Conservation (phyloP, 1,140 invertebrate species). For the Drosophila triauraria region DNA sequence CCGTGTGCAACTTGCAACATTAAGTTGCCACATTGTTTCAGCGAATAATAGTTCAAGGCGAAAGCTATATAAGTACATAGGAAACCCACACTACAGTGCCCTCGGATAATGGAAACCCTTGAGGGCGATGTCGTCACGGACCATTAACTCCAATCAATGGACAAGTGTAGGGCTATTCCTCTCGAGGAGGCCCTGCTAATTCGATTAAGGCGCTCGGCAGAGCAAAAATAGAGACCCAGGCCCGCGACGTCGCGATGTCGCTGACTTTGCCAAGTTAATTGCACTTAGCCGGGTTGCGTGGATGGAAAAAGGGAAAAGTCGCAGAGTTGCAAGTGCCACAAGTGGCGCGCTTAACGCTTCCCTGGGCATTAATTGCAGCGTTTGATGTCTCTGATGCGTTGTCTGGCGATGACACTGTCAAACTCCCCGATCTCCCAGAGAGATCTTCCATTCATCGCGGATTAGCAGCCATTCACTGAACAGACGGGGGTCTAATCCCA, state of each 20-base stretch:
- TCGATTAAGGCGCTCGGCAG: conserved; percentile 71
- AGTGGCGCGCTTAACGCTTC: conserved; percentile 49
- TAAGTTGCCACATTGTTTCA: conserved; percentile 24
- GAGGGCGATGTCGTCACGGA: conserved; percentile 47
- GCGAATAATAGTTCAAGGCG: conserved; percentile 40
- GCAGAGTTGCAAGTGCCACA: conserved; percentile 39
- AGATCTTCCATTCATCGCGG: conserved; percentile 22
- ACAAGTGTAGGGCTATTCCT: conserved; percentile 15
- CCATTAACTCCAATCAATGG: conserved; percentile 80
- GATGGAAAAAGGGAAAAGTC: conserved; percentile 30
- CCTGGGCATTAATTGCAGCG: conserved; percentile 47
- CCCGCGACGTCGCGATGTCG: conserved; percentile 23
- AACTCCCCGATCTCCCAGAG: conserved; percentile 24
- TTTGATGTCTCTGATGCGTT: conserved; percentile 43
- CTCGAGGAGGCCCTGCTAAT: conserved; percentile 47
- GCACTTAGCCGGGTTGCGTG: conserved; percentile 35
- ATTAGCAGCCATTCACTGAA: conserved; percentile 38
- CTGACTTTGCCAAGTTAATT: conserved; percentile 68
- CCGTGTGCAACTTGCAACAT: conserved; percentile 9
- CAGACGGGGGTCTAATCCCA: conserved; percentile 1
- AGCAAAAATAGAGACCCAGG: conserved; percentile 38
- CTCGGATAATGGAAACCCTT: conserved; percentile 37
- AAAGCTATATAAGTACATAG: conserved; percentile 25
- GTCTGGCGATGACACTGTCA: conserved; percentile 24
- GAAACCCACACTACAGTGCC: conserved; percentile 4